These are phyloP conservation scores for Pyrrhia umbra DNA, from an alignment of 2,888 invertebrate genomes.

Conservation along the genomic window DNA sequence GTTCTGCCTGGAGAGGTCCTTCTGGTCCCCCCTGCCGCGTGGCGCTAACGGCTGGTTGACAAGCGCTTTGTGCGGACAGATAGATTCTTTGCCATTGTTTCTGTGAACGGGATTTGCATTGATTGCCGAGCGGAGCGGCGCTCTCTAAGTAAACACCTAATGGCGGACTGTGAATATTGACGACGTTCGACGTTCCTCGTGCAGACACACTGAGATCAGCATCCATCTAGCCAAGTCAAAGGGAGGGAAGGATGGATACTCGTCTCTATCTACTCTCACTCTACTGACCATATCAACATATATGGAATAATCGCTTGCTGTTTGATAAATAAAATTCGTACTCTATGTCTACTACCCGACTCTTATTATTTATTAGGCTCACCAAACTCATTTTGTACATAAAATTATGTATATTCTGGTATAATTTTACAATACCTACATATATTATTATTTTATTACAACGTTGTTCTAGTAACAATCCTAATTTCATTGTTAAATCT, in stretches of 20 bases:
- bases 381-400: too few species aligned
- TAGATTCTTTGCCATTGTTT: conserved; percentile 53
- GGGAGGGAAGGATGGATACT: background rate
- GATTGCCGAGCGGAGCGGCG: conserved; percentile 33
- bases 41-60: conserved; percentile 32
- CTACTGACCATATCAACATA: too few species aligned
- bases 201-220: background rate
- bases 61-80: conserved; percentile 50
- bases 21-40: background rate
- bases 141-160: conserved; percentile 46
- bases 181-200: background rate
- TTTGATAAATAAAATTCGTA: background rate
- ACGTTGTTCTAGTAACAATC: background rate
- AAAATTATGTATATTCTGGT: too few species aligned
- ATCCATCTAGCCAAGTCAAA: background rate
- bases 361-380: too few species aligned
- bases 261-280: background rate
- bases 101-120: conserved; percentile 52
- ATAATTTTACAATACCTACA: too few species aligned
- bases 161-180: conserved; percentile 10
- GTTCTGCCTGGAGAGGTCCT: background rate
- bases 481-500: background rate
- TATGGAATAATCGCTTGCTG: background rate
- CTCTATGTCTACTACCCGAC: background rate
- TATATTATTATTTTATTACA: too few species aligned